Conservation (phyloP, 2,113 vertebrate genomes). For the Perognathus longimembris region DNA sequence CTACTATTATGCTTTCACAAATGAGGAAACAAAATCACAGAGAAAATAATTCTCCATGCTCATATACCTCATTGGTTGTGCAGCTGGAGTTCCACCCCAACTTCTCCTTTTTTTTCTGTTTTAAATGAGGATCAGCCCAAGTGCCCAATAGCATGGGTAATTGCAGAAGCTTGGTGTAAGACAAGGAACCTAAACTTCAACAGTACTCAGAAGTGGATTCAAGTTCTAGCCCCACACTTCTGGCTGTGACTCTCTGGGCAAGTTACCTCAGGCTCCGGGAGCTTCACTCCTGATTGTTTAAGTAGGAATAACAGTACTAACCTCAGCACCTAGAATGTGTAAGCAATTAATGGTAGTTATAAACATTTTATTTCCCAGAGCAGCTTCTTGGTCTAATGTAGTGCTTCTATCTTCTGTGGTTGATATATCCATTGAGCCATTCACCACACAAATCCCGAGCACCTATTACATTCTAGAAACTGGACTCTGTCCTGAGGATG, state of each 20-base stretch:
- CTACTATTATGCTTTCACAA: neutral
- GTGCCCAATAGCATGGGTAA: no score
- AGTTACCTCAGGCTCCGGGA: neutral
- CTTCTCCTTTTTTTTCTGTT: neutral
- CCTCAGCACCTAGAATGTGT: neutral
- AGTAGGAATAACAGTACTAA: neutral
- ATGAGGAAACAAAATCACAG: neutral
- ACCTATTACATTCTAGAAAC: neutral
- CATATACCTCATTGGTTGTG: neutral
- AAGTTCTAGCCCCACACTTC: neutral
- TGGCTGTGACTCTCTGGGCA: neutral
- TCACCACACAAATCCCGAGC: neutral
- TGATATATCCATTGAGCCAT: neutral
- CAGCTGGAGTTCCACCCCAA: neutral
- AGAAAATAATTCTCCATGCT: neutral
- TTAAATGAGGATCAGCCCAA: neutral
- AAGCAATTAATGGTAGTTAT: neutral
- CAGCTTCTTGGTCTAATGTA: neutral
- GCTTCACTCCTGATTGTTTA: neutral
- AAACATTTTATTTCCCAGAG: neutral
- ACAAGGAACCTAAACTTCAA: neutral
- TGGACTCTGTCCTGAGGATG: neutral
- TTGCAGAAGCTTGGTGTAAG: neutral
- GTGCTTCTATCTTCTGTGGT: neutral
- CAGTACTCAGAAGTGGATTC: neutral